A percentile compares a stretch with the other conserved stretches of the same genome.
phyloP scores from a whole-genome alignment of 2,113 vertebrate species.

The Daphoenositta chrysoptera region DNA sequence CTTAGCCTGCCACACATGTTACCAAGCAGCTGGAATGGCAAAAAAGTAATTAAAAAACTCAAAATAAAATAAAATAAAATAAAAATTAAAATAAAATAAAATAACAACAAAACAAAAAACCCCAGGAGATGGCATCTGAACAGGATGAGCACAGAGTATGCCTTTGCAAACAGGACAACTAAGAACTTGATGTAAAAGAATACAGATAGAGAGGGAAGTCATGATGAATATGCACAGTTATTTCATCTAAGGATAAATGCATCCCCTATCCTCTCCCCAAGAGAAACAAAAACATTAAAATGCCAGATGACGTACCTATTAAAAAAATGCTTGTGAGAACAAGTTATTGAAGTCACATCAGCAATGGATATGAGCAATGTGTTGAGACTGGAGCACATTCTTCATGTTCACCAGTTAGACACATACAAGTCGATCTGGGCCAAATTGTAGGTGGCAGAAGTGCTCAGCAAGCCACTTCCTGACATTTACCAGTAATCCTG shows the following conservation, averaged over 20 bases:
- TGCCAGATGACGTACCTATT: background rate
- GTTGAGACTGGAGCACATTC: background rate
- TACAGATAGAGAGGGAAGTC: background rate
- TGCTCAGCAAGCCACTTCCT: background rate
- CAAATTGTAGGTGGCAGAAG: background rate
- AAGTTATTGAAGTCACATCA: background rate
- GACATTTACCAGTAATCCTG: background rate
- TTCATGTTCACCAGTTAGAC: background rate
- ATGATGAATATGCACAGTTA: background rate
- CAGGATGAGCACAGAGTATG: background rate
- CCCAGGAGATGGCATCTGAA: background rate
- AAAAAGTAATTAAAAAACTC: background rate
- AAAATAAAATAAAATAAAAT: background rate
- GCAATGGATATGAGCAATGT: background rate
- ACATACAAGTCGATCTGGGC: background rate
- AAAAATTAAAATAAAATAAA: background rate
- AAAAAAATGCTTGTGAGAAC: background rate
- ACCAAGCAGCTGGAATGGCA: background rate
- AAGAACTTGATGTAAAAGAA: background rate
- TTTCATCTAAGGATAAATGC: background rate
- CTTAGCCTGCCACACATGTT: accelerated
- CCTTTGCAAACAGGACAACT: background rate
- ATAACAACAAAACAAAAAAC: background rate
- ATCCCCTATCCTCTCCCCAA: background rate
- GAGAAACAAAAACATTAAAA: background rate